phyloP scores from a whole-genome alignment of 92 coral and sea anemone species.

The Porites divaricata region DNA sequence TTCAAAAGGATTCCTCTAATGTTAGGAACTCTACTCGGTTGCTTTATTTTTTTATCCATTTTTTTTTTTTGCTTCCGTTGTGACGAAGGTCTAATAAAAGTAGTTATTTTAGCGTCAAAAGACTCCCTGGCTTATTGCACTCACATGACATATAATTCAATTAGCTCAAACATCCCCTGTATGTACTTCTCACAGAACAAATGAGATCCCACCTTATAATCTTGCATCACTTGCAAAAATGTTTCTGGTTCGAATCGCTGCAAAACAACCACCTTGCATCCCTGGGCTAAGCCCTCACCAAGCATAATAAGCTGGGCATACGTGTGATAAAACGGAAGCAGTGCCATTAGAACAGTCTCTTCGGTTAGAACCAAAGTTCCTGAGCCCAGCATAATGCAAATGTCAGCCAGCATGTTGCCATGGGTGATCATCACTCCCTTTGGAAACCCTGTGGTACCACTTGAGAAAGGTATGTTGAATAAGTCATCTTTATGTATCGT shows the following conservation, averaged over 20 bases:
- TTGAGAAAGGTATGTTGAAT: constrained; percentile 76
- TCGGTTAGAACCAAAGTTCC: neutral
- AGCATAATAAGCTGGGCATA: constrained; percentile 58
- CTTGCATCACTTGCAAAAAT: constrained; percentile 64
- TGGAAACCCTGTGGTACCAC: constrained; percentile 93
- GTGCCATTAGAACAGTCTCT: constrained; percentile 40
- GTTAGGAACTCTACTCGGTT: no score
- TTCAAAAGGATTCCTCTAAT: no score
- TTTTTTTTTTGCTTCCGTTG: no score
- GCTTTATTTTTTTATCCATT: no score
- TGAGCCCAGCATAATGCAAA: constrained; percentile 11
- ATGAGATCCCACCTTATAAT: constrained; percentile 56
- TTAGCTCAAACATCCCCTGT: no score
- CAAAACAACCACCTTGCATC: constrained; percentile 66
- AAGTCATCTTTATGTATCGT: constrained; percentile 73
- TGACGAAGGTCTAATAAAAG: no score
- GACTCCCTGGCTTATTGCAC: no score
- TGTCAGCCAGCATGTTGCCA: constrained; percentile 58
- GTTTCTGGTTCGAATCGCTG: constrained; percentile 68
- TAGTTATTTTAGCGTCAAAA: no score
- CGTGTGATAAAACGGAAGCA: constrained; percentile 78
- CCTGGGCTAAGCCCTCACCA: constrained; percentile 47
- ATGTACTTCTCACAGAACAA: no score
- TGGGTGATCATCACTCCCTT: constrained; percentile 95
- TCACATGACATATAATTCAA: no score